Percentiles rank a stretch among this genome's conserved stretches.
Conservation (phyloP, 2,113 vertebrate species). For the Tonatia bakeri region DNA sequence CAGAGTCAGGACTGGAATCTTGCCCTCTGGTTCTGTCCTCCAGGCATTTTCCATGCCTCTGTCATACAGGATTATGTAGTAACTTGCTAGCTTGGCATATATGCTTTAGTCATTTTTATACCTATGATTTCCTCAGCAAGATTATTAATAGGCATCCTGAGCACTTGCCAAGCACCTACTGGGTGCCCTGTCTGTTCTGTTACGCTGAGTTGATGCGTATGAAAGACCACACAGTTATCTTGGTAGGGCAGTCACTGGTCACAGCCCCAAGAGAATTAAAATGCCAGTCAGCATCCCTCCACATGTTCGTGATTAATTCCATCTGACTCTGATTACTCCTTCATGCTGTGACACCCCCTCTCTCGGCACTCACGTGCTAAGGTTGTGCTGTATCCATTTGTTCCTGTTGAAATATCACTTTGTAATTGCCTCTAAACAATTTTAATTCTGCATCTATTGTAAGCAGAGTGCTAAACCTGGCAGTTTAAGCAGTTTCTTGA, state of each 20-base stretch:
- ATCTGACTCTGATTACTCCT: not conserved
- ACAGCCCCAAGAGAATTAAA: not conserved
- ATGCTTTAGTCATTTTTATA: not conserved
- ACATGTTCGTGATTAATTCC: slow-evolving; percentile 26
- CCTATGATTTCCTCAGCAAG: not conserved
- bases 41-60: not conserved
- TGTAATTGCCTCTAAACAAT: slow-evolving; percentile 44
- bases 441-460: slow-evolving; percentile 29
- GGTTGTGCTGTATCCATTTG: slow-evolving; percentile 28
- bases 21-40: not conserved
- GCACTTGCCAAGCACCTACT: not conserved
- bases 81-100: not conserved
- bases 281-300: not conserved
- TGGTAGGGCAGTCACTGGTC: not conserved
- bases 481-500: not conserved
- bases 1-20: not conserved
- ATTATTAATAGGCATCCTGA: not conserved
- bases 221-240: not conserved
- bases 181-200: not conserved
- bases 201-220: not conserved
- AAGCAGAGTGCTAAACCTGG: not conserved
- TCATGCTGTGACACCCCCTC: not conserved
- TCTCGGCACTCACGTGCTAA: not conserved
- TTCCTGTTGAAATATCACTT: slow-evolving; percentile 47
- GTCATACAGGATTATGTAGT: not conserved